Percentiles rank a stretch among this genome's conserved stretches.
These are phyloP conservation scores for Drosophila kurseongensis DNA, from an alignment of 1,140 invertebrate species.

Conservation along the genomic window DNA sequence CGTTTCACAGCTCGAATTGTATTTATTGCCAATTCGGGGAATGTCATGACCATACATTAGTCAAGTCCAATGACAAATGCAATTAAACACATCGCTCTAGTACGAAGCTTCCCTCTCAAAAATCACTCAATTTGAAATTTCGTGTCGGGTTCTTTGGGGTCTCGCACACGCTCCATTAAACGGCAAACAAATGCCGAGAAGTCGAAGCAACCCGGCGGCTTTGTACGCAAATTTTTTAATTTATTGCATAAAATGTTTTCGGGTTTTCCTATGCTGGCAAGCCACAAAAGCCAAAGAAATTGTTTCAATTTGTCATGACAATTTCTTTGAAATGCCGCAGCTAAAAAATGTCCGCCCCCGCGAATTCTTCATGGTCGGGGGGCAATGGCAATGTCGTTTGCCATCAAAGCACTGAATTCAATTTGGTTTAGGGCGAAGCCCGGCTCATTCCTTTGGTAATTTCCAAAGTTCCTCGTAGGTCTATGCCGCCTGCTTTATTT, in stretches of 20 bases:
- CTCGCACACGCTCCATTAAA: conserved; percentile 72
- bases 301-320: conserved; percentile 83
- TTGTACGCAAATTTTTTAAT: conserved; percentile 79
- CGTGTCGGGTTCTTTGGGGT: conserved; percentile 15
- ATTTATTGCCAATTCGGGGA: conserved; percentile 45
- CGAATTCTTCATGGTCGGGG: background rate
- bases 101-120: conserved; percentile 39
- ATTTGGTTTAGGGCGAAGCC: conserved; percentile 68
- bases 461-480: conserved; percentile 55
- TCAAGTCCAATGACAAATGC: conserved; percentile 51
- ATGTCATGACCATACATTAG: conserved; percentile 46
- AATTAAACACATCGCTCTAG: conserved; percentile 55
- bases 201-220: conserved; percentile 25
- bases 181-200: conserved; percentile 65
- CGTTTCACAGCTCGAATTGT: conserved; percentile 5
- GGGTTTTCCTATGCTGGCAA: conserved; percentile 52
- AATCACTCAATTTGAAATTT: conserved; percentile 75
- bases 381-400: conserved; percentile 25
- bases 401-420: conserved; percentile 73
- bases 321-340: conserved; percentile 74
- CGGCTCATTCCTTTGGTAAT: conserved; percentile 59
- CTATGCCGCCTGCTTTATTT: conserved; percentile 68
- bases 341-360: conserved; percentile 39
- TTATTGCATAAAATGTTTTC: conserved; percentile 75
- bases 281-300: conserved; percentile 81